Base-by-base conservation (phyloP, 1,140 invertebrate genomes). In the Holcopasites calliopsidis region DNA sequence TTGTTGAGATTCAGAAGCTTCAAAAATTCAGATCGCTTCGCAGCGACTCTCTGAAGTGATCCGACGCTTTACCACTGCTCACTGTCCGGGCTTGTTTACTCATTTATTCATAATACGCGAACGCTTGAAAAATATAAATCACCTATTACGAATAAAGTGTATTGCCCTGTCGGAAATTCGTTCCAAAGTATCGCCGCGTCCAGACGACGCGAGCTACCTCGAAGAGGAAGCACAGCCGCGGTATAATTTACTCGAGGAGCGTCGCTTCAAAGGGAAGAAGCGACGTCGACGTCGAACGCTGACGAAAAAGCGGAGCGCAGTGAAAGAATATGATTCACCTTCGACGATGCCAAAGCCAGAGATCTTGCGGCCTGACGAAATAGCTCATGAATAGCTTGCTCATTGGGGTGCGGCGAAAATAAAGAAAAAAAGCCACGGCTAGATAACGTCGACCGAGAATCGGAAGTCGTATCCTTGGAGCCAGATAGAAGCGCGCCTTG, bases 331-430 rank as follows among this genome's bases (percentile, higher is more conserved):
- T 31, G 61, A 52, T 73, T 44, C 60, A 33, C 61, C 75, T 62
- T 80, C 40, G 73, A 42, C 40, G 4, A 26, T 57, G 21, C 54
- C 21, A 62, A 62, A 71, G 54, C 66, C 28, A 58, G 60, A 55
- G 13, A 54, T 35, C 21, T 40, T 44, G 23, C 11, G 21, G 18
- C 16, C 10, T 10, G 40, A 18, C 49, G 54, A 50, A 68, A 66
- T 72, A 57, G 57, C 66, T 35, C 13, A 21, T 68, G 73, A 82
- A 82, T 81, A 80, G 73, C 35, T 18, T 18, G 40, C 49, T 76
- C 65, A 60, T 76, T 47, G 62, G 49, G 58, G 18, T 10, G 23
- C n/a, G n/a, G 44, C 23, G 38, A 26, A 80, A 61, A 79, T 79
- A 76, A 71, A 76, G 38, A 4, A 35, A 18, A n/a, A 50, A 28